Conservation (phyloP, 2,888 invertebrate genomes). For the Cheilosia pagana region DNA sequence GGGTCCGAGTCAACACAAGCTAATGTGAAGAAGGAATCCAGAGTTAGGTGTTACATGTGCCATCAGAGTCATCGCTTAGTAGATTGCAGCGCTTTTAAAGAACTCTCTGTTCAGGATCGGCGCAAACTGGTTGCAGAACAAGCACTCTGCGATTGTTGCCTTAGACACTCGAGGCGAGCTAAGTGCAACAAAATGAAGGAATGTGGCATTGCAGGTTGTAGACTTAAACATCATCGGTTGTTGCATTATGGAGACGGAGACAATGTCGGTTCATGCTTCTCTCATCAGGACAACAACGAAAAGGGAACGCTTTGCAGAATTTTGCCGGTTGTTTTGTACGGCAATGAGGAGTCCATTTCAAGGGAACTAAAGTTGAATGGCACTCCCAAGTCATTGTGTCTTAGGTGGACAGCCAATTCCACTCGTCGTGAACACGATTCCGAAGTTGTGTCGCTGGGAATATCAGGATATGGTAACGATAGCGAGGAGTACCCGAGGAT, state of each 20-base stretch:
- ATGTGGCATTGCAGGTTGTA: too few species aligned
- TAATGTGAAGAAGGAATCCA: not conserved
- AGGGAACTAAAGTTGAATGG: not conserved
- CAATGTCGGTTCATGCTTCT: too few species aligned
- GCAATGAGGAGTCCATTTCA: slow-evolving; percentile 7
- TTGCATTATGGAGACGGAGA: too few species aligned
- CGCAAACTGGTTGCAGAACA: slow-evolving; percentile 3
- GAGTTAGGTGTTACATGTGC: not conserved
- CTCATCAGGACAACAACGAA: too few species aligned
- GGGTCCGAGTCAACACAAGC: too few species aligned
- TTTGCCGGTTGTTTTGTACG: too few species aligned
- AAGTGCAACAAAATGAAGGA: slow-evolving; percentile 2
- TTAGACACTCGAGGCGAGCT: slow-evolving; percentile 4
- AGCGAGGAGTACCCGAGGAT: too few species aligned
- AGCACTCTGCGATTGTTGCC: not conserved
- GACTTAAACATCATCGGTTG: too few species aligned
- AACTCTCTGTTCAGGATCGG: not conserved
- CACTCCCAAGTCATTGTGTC: slow-evolving; percentile 15
- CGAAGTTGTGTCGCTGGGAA: too few species aligned
- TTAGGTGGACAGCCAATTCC: slow-evolving; percentile 40
- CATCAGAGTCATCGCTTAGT: not conserved
- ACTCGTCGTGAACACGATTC: slow-evolving; percentile 17
- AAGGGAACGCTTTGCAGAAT: too few species aligned
- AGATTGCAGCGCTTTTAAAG: not conserved
- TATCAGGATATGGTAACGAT: too few species aligned